A percentile compares a stretch with the other conserved stretches of the same genome.
Evolutionary conservation across 2,888 invertebrate species (phyloP).

Genomic region (Caenorhabditis panamensis): DNA sequence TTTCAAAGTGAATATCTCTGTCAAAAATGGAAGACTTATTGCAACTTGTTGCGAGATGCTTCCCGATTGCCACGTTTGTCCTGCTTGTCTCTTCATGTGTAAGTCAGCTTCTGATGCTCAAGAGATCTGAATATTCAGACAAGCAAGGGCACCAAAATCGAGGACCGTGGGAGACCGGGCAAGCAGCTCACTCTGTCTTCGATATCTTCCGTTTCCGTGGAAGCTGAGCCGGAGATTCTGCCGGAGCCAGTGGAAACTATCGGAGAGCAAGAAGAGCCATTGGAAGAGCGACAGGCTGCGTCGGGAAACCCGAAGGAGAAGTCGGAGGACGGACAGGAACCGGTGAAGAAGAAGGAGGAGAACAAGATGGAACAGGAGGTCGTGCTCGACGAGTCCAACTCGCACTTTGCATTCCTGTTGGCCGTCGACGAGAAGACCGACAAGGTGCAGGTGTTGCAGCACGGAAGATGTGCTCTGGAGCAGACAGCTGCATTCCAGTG

Average conservation of each 20-base stretch:
- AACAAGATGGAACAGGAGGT: conserved; percentile 20
- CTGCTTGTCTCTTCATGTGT: conserved; percentile 35
- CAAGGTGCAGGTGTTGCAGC: background rate
- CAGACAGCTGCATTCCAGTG: conserved; percentile 39
- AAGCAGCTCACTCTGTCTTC: background rate
- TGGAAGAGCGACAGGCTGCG: conserved; percentile 15
- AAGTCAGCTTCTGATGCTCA: background rate
- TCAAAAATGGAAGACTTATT: conserved; percentile 46
- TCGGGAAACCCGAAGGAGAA: conserved; percentile 28
- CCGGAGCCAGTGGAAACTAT: background rate
- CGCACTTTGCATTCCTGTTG: conserved; percentile 13
- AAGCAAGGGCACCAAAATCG: background rate
- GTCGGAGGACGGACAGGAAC: no score
- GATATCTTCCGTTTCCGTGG: no score
- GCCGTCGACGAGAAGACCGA: background rate
- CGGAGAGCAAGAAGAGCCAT: background rate
- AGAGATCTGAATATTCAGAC: background rate
- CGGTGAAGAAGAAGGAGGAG: conserved; percentile 18
- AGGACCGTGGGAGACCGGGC: background rate
- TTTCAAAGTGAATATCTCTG: no score
- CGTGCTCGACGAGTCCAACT: conserved; percentile 20
- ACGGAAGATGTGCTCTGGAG: conserved; percentile 19
- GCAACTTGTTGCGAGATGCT: conserved; percentile 49
- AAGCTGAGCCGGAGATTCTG: background rate
- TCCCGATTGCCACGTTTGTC: conserved; percentile 47